phyloP scores from a whole-genome alignment of 2,113 vertebrate species.

The Brachypodius melanocephalos region DNA sequence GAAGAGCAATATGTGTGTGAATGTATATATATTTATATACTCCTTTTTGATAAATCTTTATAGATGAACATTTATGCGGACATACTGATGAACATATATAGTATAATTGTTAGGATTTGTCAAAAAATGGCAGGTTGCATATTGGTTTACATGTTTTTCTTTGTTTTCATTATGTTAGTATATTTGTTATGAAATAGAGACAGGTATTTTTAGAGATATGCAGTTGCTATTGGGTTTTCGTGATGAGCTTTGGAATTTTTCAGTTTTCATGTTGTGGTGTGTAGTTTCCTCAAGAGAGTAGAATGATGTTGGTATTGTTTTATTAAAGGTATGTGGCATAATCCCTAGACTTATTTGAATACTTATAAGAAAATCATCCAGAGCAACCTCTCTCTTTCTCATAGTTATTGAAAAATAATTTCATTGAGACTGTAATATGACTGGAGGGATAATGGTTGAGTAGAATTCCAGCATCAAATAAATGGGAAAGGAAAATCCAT shows the following conservation, averaged over 20 bases:
- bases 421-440: background rate
- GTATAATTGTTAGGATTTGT: background rate
- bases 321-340: background rate
- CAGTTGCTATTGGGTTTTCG: background rate
- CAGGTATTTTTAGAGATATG: background rate
- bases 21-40: background rate
- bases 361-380: background rate
- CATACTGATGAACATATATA: background rate
- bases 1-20: background rate
- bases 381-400: background rate
- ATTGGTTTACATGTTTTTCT: background rate
- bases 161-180: background rate
- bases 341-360: background rate
- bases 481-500: background rate
- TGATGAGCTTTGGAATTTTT: background rate
- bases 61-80: rapidly evolving
- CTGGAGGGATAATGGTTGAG: background rate
- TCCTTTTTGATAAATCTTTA: background rate
- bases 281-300: background rate
- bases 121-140: background rate
- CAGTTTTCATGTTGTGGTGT: background rate
- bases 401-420: background rate
- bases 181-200: background rate
- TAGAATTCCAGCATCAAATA: background rate
- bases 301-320: background rate